A percentile compares a stretch with the other conserved stretches of the same genome.
Evolutionary conservation across 2,888 invertebrate species (phyloP).

Genomic region (Volucella inanis): DNA sequence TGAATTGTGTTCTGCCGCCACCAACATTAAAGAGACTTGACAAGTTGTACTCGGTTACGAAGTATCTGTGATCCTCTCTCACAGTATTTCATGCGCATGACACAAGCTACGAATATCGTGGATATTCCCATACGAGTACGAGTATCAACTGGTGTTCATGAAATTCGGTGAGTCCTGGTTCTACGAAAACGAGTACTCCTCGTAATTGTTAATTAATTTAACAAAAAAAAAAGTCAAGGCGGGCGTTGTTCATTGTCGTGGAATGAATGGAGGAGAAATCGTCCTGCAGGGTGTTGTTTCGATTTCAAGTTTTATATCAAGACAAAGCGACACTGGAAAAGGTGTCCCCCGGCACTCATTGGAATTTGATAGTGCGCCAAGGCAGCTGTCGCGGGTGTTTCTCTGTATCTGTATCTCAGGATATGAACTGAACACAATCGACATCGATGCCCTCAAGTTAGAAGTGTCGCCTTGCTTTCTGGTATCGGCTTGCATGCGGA

Average conservation of each 20-base stretch:
- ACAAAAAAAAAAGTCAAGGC: constrained; percentile 40
- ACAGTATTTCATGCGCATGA: constrained; percentile 30
- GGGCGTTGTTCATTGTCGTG: constrained; percentile 30
- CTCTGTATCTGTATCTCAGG: not conserved
- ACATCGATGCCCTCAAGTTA: constrained; percentile 66
- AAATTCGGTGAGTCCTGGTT: no score
- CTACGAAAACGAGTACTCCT: not conserved
- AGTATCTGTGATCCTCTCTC: not conserved
- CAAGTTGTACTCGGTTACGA: no score
- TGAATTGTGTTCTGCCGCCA: constrained; percentile 51
- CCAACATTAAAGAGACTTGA: not conserved
- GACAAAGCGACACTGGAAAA: constrained; percentile 30
- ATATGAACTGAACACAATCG: constrained; percentile 42
- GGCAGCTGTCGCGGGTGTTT: constrained; percentile 69
- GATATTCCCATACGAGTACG: no score
- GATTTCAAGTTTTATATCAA: constrained; percentile 43
- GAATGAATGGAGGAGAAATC: constrained; percentile 55
- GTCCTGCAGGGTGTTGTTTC: constrained; percentile 52
- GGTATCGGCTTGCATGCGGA: not conserved
- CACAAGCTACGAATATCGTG: no score
- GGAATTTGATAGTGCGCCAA: constrained; percentile 66
- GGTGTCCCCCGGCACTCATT: constrained; percentile 66
- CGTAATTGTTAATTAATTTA: constrained; percentile 62
- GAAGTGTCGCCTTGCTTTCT: constrained; percentile 61
- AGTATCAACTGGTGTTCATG: no score